Evolutionary conservation across 2,113 vertebrate species (phyloP).

Genomic region (Pterocles orientalis): DNA sequence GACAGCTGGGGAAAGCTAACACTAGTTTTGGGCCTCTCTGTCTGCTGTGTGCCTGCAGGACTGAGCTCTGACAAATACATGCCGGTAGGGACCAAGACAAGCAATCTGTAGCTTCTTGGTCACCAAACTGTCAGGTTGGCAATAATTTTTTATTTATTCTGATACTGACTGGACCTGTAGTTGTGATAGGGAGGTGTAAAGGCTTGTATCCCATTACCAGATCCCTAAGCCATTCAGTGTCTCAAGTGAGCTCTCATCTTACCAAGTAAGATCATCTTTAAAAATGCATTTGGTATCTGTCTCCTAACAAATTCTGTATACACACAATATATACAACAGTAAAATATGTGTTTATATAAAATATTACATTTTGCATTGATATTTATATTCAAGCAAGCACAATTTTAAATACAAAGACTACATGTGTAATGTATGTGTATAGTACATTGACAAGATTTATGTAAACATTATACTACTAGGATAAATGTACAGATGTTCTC

Average conservation of each 20-base stretch:
- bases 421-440: slow-evolving; percentile 50
- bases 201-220: not conserved
- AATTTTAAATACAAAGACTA: slow-evolving; percentile 60
- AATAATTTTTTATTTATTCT: not conserved
- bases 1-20: not conserved
- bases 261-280: not conserved
- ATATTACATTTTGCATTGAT: slow-evolving; percentile 66
- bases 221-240: not conserved
- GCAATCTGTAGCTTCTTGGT: not conserved
- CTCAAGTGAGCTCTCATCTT: not conserved
- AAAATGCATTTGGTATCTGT: slow-evolving; percentile 50
- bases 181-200: not conserved
- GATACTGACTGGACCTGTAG: not conserved
- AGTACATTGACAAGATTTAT: slow-evolving; percentile 57
- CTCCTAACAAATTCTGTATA: slow-evolving; percentile 57
- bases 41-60: not conserved
- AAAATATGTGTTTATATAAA: slow-evolving; percentile 65
- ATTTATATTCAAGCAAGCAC: slow-evolving; percentile 57
- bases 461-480: slow-evolving; percentile 26
- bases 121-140: not conserved
- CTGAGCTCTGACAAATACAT: not conserved
- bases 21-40: not conserved
- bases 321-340: slow-evolving; percentile 49
- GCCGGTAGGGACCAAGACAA: not conserved
- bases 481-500: slow-evolving; percentile 61